These are phyloP conservation scores for Podabrus alpinus DNA, from an alignment of 2,888 invertebrate genomes.

Conservation along the genomic window DNA sequence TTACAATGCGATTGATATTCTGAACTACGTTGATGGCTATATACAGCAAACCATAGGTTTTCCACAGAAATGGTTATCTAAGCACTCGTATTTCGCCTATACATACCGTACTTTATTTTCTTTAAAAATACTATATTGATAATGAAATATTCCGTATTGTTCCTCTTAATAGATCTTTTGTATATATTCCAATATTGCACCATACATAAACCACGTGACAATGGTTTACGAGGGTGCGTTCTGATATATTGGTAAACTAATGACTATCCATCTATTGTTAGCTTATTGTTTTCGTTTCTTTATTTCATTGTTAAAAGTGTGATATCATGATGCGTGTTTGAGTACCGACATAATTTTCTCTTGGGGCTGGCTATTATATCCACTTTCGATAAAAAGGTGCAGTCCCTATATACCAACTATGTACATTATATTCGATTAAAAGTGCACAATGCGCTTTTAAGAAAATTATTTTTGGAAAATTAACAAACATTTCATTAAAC, in stretches of 20 bases:
- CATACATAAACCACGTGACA: conserved; percentile 28
- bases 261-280: conserved; percentile 42
- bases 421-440: too few relatives aligned
- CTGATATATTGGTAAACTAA: conserved; percentile 41
- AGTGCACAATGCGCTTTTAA: neutral
- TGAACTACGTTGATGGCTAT: neutral
- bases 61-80: neutral
- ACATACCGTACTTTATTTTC: neutral
- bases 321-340: conserved; percentile 42
- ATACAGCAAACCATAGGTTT: neutral
- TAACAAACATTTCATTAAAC: neutral
- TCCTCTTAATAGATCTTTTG: conserved; percentile 3
- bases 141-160: conserved; percentile 8
- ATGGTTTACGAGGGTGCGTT: conserved; percentile 33
- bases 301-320: conserved; percentile 40
- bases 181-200: conserved; percentile 8
- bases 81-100: neutral
- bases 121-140: neutral
- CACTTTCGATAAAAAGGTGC: neutral
- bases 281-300: conserved; percentile 35
- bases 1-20: neutral
- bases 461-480: neutral
- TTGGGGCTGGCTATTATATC: neutral
- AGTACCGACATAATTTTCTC: conserved; percentile 38
- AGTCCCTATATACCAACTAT: neutral